Evolutionary conservation across 2,888 invertebrate species (phyloP).

Genomic region (Phortica okadai): DNA sequence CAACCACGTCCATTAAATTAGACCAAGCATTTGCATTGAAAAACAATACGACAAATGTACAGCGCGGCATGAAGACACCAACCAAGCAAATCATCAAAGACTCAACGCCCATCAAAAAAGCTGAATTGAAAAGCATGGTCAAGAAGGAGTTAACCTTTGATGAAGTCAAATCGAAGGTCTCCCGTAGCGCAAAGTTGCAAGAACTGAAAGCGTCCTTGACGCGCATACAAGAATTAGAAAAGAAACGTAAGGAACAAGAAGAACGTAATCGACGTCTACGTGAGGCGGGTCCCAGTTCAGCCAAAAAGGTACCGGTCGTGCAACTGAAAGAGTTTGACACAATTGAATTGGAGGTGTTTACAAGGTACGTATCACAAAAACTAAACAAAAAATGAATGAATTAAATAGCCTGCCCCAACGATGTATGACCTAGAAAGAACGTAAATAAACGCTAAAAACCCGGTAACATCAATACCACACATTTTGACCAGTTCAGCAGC

Average conservation of each 20-base stretch:
- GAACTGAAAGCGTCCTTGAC: conserved; percentile 84
- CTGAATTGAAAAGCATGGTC: conserved; percentile 76
- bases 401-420: conserved; percentile 55
- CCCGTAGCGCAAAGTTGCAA: conserved; percentile 82
- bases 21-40: conserved; percentile 56
- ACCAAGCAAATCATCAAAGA: conserved; percentile 76
- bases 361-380: conserved; percentile 79
- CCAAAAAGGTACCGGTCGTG: conserved; percentile 58
- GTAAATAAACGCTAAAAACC: conserved; percentile 59
- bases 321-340: conserved; percentile 84
- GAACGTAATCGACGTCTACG: conserved; percentile 70
- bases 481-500: conserved; percentile 46
- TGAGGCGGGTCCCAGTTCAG: conserved; percentile 62
- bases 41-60: conserved; percentile 66
- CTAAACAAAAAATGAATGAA: conserved; percentile 21
- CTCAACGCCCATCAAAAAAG: conserved; percentile 64
- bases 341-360: conserved; percentile 86
- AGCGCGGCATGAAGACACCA: conserved; percentile 71
- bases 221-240: conserved; percentile 82
- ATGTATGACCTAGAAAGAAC: conserved; percentile 56
- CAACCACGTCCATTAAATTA: conserved; percentile 47
- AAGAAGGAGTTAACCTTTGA: conserved; percentile 82
- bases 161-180: conserved; percentile 83
- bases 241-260: conserved; percentile 78
- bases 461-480: conserved; percentile 62